Evolutionary conservation across 2,113 vertebrate genomes (phyloP).

Genomic region (Cisticola juncidis): DNA sequence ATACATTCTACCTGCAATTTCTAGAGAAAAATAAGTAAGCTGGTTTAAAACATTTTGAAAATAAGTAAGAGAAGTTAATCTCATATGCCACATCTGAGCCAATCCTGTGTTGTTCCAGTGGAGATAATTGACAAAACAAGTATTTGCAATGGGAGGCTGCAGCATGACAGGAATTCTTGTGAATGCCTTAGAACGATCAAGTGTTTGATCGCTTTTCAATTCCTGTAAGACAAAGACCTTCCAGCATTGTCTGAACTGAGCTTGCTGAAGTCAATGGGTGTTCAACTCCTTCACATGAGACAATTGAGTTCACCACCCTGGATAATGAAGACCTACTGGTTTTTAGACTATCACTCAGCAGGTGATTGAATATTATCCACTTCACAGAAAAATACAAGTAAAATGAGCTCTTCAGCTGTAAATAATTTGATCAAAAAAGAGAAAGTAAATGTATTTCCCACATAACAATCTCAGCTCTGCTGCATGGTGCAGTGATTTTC

Average conservation of each 20-base stretch:
- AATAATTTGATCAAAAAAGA: conserved; percentile 22
- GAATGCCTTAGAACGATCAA: conserved; percentile 46
- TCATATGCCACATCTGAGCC: background rate
- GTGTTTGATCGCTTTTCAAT: conserved; percentile 50
- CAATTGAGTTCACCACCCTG: conserved; percentile 41
- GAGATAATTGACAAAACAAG: conserved; percentile 50
- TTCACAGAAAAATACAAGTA: conserved; percentile 36
- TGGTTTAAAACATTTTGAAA: background rate
- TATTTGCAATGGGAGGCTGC: conserved; percentile 6
- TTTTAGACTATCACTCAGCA: conserved; percentile 26
- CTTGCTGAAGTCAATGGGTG: background rate
- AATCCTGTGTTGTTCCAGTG: background rate
- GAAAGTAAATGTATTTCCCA: conserved; percentile 11
- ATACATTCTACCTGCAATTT: background rate
- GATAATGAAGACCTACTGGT: conserved; percentile 33
- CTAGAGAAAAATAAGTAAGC: background rate
- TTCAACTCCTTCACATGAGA: background rate
- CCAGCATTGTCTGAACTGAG: background rate
- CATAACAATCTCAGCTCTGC: background rate
- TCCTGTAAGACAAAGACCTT: conserved; percentile 50
- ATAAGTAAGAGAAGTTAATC: background rate
- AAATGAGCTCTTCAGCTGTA: conserved; percentile 41
- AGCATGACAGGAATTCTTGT: background rate
- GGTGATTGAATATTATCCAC: conserved; percentile 32
- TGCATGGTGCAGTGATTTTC: background rate